These are phyloP conservation scores for Papilio machaon DNA, from an alignment of 1,140 invertebrate genomes.

Conservation along the genomic window DNA sequence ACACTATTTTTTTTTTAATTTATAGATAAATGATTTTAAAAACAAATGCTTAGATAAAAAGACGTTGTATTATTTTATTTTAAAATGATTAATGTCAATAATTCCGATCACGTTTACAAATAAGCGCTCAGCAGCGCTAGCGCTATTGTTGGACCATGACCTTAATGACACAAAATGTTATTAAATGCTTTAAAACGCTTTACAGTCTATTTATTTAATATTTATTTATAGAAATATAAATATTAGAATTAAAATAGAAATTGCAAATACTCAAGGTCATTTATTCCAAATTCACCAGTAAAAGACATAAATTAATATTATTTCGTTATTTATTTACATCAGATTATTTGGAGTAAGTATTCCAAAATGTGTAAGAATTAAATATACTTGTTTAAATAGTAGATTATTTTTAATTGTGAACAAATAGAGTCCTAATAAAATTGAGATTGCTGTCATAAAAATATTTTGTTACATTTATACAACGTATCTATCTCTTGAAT, in stretches of 20 bases:
- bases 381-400: too few relatives aligned
- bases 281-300: background rate
- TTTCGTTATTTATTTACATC: background rate
- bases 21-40: background rate
- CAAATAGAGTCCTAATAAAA: too few relatives aligned
- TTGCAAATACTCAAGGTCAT: background rate
- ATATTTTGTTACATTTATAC: too few relatives aligned
- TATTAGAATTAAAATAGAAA: background rate
- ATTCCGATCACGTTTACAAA: conserved; percentile 30
- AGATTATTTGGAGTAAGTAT: background rate
- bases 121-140: conserved; percentile 20
- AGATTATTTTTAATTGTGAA: too few relatives aligned
- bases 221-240: background rate
- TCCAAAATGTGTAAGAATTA: too few relatives aligned
- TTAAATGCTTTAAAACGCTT: conserved; percentile 35
- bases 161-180: conserved; percentile 38
- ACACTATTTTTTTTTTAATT: background rate
- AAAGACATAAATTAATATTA: background rate
- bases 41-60: background rate
- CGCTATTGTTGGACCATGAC: conserved; percentile 36
- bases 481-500: too few relatives aligned
- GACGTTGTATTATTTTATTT: conserved; percentile 12
- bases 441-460: too few relatives aligned
- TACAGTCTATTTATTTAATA: conserved; percentile 5
- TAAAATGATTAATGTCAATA: conserved; percentile 22